Conservation (phyloP, 2,888 invertebrate species). For the Phortica okadai region DNA sequence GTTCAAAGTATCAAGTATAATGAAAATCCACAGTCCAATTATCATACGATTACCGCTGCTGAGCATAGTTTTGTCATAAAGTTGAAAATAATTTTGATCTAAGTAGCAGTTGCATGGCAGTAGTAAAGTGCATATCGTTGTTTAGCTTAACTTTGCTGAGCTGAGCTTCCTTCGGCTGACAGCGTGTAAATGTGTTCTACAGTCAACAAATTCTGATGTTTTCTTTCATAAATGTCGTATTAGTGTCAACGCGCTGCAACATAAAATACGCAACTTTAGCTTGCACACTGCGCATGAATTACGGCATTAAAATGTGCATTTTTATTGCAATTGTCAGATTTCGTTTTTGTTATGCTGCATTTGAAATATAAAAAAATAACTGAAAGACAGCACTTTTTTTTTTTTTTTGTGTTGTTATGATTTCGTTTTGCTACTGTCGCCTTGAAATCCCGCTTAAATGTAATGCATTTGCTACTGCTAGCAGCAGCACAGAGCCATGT, state of each 20-base stretch:
- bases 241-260: constrained; percentile 54
- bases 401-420: neutral
- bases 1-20: no score
- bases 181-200: neutral
- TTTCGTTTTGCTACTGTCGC: neutral
- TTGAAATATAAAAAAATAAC: neutral
- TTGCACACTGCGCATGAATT: constrained; percentile 14
- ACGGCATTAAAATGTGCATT: constrained; percentile 29
- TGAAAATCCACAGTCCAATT: no score
- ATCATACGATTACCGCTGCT: no score
- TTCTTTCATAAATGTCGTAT: constrained; percentile 66
- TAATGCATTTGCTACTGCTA: neutral
- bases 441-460: constrained; percentile 10
- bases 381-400: neutral
- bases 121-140: neutral
- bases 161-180: neutral
- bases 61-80: no score
- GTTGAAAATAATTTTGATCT: no score
- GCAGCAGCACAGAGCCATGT: neutral
- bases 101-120: no score
- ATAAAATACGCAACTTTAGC: constrained; percentile 7
- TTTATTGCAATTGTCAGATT: constrained; percentile 28
- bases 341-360: neutral
- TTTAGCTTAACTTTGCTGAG: constrained; percentile 1
- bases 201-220: constrained; percentile 46